Evolutionary conservation across 1,140 invertebrate genomes (phyloP).

Genomic region (Drosophila melanica): DNA sequence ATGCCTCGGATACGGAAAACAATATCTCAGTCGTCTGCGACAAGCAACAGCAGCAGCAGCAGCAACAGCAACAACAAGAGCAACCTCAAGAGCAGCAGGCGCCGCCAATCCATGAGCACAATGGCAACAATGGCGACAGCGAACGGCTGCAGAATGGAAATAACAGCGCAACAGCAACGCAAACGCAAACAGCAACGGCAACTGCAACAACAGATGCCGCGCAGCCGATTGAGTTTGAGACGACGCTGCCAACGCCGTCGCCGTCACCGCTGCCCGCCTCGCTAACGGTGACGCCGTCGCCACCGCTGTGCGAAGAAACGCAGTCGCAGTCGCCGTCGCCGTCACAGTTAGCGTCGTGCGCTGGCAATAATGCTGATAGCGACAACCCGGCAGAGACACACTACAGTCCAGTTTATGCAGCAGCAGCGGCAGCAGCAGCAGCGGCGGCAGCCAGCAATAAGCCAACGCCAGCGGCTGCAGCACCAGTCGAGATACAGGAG

Average conservation of each 20-base stretch:
- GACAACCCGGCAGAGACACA: slow-evolving; percentile 30
- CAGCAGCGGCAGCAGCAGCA: slow-evolving; percentile 8
- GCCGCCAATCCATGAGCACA: slow-evolving; percentile 37
- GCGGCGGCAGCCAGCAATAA: slow-evolving; percentile 57
- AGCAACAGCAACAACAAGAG: neutral
- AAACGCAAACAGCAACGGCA: slow-evolving; percentile 27
- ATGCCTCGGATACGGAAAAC: slow-evolving; percentile 96
- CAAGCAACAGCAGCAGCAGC: slow-evolving; percentile 43
- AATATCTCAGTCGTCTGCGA: slow-evolving; percentile 85
- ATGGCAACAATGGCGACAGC: slow-evolving; percentile 41
- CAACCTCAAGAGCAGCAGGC: slow-evolving; percentile 19
- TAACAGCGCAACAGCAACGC: slow-evolving; percentile 37
- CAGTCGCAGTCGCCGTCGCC: slow-evolving; percentile 19
- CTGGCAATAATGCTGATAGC: slow-evolving; percentile 34
- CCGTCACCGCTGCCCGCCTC: neutral
- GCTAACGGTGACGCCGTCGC: slow-evolving; percentile 35
- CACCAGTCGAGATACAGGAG: slow-evolving; percentile 86
- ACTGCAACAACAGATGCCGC: slow-evolving; percentile 12
- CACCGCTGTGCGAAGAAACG: slow-evolving; percentile 49
- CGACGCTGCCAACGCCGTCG: slow-evolving; percentile 18
- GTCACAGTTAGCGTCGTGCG: neutral
- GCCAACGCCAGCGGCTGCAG: slow-evolving; percentile 19
- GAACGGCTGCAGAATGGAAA: slow-evolving; percentile 68
- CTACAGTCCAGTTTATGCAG: slow-evolving; percentile 64
- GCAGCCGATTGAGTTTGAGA: slow-evolving; percentile 12